These are phyloP conservation scores for Cervus canadensis DNA, from an alignment of 2,113 vertebrate genomes.

Conservation along the genomic window DNA sequence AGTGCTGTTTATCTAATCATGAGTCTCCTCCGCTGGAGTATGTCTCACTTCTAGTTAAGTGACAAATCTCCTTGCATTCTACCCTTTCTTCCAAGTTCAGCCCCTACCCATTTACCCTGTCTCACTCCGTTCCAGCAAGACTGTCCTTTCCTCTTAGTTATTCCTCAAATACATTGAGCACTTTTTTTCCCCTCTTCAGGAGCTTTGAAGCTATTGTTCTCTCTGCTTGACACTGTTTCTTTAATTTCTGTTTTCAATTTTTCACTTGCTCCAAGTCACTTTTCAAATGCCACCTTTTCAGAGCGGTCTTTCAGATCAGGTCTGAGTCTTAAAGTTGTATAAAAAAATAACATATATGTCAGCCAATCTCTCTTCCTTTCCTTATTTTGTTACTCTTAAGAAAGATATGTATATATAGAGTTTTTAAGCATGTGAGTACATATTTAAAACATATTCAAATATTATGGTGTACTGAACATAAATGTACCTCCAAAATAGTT, in stretches of 20 bases:
- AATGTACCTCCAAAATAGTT: neutral
- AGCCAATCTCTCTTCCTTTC: neutral
- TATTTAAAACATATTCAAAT: neutral
- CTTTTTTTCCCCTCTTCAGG: neutral
- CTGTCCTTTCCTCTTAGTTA: neutral
- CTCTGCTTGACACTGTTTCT: neutral
- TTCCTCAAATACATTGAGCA: neutral
- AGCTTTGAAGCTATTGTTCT: neutral
- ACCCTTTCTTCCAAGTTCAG: neutral
- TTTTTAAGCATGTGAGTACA: neutral
- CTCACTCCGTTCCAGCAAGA: neutral
- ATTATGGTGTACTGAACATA: neutral
- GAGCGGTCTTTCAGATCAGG: neutral
- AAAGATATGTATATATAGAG: neutral
- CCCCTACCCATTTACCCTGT: fast-evolving
- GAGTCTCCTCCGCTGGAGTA: neutral
- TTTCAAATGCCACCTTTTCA: neutral
- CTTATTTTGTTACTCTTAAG: neutral
- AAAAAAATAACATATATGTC: neutral
- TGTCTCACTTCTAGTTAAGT: neutral
- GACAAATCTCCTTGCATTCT: neutral
- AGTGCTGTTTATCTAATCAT: neutral
- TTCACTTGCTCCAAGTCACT: neutral
- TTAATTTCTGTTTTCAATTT: neutral
- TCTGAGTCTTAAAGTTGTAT: neutral